Evolutionary conservation across 2,888 invertebrate genomes (phyloP), one percentile per base, ranked within the genome.

Genomic region (Pammene fasciana): DNA sequence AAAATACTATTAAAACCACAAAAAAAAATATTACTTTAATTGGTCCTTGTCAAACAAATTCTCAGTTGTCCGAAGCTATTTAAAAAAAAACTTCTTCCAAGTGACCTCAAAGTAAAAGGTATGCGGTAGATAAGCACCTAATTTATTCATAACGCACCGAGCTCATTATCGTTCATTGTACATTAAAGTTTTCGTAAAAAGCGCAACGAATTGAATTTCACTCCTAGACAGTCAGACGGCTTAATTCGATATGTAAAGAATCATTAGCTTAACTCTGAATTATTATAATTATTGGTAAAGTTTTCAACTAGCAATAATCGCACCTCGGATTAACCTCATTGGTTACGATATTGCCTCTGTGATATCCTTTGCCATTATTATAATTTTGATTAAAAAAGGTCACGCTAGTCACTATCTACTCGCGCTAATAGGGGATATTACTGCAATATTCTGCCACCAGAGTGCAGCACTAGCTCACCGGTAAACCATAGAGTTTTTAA

Each of bases 281-380:
- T 26, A 4, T 7, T 48, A 8, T 7, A 14, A 48, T 14, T 89
- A 89, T 90, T 89, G 89, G 89, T 88, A 96, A 96, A 97, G 96
- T 96, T 96, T 96, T 96, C 96, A 97, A 96, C 96, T 95, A 95
- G 95, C 96, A 96, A 96, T 96, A 96, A 96, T 95, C 95, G 95
- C 96, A 95, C 95, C 96, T 96, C 96, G 95, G 96, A 94, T 94
- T 92, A 93, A 95, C 96, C 95, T 96, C 96, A 96, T 95, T 93
- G 96, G 95, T 95, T 96, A 96, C 95, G 95, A 96, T 96, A 96
- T 94, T 94, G 96, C 96, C 96, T 94, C 96, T 14, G 16, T 14
- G 14, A 14, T 16, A 16, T 18, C 10, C 48, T 16, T 9, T 16
- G 48, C 14, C 48, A 4, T 48, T 48, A 16, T 48, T 48, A 14